Conservation (phyloP, 2,113 vertebrate species). For the Trematomus loennbergii region DNA sequence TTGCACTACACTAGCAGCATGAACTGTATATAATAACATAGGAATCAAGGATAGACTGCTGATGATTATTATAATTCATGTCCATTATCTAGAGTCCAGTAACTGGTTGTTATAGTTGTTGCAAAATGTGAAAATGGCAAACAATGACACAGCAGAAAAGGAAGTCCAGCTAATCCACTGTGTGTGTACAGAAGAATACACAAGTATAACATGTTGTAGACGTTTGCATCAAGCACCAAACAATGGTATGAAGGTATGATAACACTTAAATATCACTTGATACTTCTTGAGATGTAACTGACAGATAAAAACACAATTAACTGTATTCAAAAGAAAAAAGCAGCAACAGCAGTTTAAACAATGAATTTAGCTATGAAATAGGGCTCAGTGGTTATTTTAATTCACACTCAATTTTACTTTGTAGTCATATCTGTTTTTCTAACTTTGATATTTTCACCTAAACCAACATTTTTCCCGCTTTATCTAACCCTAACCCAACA, state of each 20-base stretch:
- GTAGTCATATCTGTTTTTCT: not conserved
- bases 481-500: no score
- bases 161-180: no score
- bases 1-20: no score
- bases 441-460: not conserved
- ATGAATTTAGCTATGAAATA: not conserved
- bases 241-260: no score
- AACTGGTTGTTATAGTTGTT: not conserved
- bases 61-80: not conserved
- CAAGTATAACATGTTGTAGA: not conserved
- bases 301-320: not conserved
- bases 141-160: constrained; percentile 3
- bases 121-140: not conserved
- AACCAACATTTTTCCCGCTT: not conserved
- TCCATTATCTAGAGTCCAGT: not conserved
- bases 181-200: not conserved
- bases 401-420: no score
- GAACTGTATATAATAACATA: not conserved
- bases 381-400: not conserved
- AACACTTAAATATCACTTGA: no score
- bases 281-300: not conserved
- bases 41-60: no score
- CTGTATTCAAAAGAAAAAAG: not conserved
- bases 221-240: not conserved
- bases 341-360: not conserved